A percentile compares a stretch with the other conserved stretches of the same genome.
Evolutionary conservation across 1,140 invertebrate species (phyloP).

Genomic region (Metopolophium dirhodum): DNA sequence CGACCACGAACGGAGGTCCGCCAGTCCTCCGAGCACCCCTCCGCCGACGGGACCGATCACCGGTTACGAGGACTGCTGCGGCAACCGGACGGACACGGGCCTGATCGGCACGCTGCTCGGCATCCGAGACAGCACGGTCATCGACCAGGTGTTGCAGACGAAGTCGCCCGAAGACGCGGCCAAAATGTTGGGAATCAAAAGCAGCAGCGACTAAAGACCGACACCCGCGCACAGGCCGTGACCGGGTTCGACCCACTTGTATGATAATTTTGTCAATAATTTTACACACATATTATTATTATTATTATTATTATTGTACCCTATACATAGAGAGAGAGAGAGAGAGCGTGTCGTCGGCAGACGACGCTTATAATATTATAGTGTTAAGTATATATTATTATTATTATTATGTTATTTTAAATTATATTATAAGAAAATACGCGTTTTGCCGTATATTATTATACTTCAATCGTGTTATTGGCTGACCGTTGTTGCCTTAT

Average conservation of each 20-base stretch:
- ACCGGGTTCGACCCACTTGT: not conserved
- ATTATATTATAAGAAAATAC: slow-evolving; percentile 16
- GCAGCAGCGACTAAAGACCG: slow-evolving; percentile 22
- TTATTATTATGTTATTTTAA: not conserved
- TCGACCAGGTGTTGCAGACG: slow-evolving; percentile 82
- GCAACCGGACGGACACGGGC: slow-evolving; percentile 70
- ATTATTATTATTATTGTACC: not conserved
- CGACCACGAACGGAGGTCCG: slow-evolving; percentile 61
- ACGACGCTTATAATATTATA: not conserved
- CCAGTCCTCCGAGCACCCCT: slow-evolving; percentile 52
- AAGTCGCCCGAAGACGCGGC: slow-evolving; percentile 84
- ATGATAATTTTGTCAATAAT: not conserved
- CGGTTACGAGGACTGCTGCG: slow-evolving; percentile 21
- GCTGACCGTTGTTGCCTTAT: slow-evolving; percentile 36
- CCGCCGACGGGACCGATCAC: slow-evolving; percentile 62
- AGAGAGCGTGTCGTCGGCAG: not conserved
- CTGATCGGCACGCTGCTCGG: slow-evolving; percentile 88
- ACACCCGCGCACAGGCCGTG: not conserved
- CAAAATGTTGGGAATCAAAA: slow-evolving; percentile 78
- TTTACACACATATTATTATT: not conserved
- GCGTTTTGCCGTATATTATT: not conserved
- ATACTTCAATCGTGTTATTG: not conserved
- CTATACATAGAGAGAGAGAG: not conserved
- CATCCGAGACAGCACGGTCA: slow-evolving; percentile 83
- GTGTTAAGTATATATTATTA: not conserved